Evolutionary conservation across 1,140 invertebrate species (phyloP).

Genomic region (Diabrotica undecimpunctata): DNA sequence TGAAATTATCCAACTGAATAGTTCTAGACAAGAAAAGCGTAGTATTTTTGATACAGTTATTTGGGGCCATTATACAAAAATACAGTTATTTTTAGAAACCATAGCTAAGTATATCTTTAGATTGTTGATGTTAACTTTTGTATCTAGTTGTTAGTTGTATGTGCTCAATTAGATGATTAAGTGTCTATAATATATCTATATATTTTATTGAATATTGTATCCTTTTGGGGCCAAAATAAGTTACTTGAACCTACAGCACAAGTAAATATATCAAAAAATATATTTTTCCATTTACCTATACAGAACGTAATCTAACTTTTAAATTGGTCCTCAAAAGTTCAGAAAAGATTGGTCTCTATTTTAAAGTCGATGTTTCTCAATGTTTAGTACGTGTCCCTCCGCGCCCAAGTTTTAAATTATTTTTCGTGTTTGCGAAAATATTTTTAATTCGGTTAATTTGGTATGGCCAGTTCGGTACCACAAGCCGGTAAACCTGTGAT

Average conservation of each 20-base stretch:
- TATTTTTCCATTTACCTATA: neutral
- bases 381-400: neutral
- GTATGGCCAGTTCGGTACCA: conserved; percentile 42
- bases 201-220: conserved; percentile 17
- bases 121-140: conserved; percentile 32
- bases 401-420: neutral
- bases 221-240: conserved; percentile 32
- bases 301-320: neutral
- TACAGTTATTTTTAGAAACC: conserved; percentile 22
- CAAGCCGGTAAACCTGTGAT: conserved; percentile 41
- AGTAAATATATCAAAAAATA: neutral
- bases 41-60: conserved; percentile 42
- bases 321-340: neutral
- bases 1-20: conserved; percentile 2
- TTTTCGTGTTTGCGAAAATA: neutral
- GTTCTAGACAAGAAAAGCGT: conserved; percentile 31
- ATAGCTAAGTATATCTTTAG: conserved; percentile 33
- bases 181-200: conserved; percentile 21
- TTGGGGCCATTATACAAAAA: conserved; percentile 33
- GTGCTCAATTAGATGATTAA: conserved; percentile 40
- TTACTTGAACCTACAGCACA: neutral
- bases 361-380: neutral
- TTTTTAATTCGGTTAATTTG: neutral
- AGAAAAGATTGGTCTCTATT: neutral
- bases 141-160: conserved; percentile 33